Conservation (phyloP, 2,888 invertebrate species). For the Hypercompe scribonia region DNA sequence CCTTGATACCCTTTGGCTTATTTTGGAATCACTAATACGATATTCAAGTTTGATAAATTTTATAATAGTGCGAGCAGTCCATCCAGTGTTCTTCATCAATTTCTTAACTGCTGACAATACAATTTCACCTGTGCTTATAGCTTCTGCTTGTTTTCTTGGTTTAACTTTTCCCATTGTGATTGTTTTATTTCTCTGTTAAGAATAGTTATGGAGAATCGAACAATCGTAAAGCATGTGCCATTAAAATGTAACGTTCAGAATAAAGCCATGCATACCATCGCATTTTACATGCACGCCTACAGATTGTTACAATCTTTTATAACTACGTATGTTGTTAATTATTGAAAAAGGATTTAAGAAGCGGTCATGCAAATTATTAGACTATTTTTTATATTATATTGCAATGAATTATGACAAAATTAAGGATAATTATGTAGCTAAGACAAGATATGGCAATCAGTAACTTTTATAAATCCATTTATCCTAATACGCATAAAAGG, state of each 20-base stretch:
- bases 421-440: neutral
- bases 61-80: slow-evolving; percentile 70
- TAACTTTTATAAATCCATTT: neutral
- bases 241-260: too few species aligned
- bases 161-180: slow-evolving; percentile 27
- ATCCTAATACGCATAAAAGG: neutral
- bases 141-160: neutral
- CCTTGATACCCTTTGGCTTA: slow-evolving; percentile 69
- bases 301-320: neutral
- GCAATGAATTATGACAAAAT: too few species aligned
- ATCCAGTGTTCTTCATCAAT: slow-evolving; percentile 70
- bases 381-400: neutral
- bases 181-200: neutral
- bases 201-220: neutral
- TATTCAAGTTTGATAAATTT: slow-evolving; percentile 73
- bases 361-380: neutral
- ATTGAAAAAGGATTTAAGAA: neutral
- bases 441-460: neutral
- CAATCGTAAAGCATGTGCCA: neutral
- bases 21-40: slow-evolving; percentile 53
- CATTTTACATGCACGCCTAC: neutral
- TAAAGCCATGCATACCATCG: neutral
- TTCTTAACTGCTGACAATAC: slow-evolving; percentile 70
- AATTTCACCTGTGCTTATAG: slow-evolving; percentile 60
- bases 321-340: too few species aligned